phyloP scores from a whole-genome alignment of 1,140 invertebrate species.

The Mactra quadrangularis region DNA sequence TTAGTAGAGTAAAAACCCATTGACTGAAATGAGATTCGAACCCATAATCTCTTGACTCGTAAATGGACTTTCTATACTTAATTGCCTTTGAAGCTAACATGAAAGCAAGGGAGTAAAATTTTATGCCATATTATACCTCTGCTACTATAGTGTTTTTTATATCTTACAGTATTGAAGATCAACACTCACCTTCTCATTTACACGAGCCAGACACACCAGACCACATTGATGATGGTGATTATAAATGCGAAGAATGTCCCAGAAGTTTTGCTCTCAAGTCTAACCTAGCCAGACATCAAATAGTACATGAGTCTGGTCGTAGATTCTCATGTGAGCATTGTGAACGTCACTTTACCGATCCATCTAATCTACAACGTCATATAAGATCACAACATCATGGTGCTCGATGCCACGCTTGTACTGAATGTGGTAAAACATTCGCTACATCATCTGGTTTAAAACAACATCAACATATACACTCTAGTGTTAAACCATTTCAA shows the following conservation, averaged over 20 bases:
- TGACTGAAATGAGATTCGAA: no score
- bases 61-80: no score
- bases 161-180: constrained; percentile 13
- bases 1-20: no score
- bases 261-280: constrained; percentile 92
- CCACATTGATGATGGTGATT: constrained; percentile 85
- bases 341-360: constrained; percentile 96
- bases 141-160: neutral
- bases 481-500: constrained; percentile 98
- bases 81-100: no score
- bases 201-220: constrained; percentile 58
- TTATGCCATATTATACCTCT: no score
- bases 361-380: constrained; percentile 97
- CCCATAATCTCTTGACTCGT: no score
- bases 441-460: constrained; percentile 98
- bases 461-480: constrained; percentile 99
- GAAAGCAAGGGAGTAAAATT: no score
- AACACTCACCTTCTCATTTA: constrained; percentile 18
- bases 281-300: constrained; percentile 92
- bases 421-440: constrained; percentile 99
- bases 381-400: constrained; percentile 97
- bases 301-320: constrained; percentile 76
- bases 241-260: constrained; percentile 93
- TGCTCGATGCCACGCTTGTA: constrained; percentile 96
- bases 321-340: constrained; percentile 94